These are phyloP conservation scores for Scaptomyza tumidula DNA, from an alignment of 2,888 invertebrate genomes.

Conservation along the genomic window DNA sequence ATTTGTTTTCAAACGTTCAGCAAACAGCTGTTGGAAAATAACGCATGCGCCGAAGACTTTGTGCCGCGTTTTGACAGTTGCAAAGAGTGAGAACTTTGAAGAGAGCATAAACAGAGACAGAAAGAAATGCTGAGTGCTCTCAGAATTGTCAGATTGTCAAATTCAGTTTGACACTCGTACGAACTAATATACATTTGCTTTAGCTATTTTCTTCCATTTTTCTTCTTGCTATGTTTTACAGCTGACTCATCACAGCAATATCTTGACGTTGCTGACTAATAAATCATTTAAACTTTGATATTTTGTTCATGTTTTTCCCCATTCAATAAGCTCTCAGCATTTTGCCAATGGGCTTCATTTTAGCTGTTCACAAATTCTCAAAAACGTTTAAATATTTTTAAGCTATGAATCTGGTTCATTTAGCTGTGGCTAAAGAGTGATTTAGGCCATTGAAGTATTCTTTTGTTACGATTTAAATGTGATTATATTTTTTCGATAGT, in stretches of 20 bases:
- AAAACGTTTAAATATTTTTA: constrained; percentile 12
- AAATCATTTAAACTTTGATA: constrained; percentile 35
- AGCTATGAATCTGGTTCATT: constrained; percentile 25
- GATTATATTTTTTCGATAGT: neutral
- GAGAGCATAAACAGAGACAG: neutral
- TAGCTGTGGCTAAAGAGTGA: neutral
- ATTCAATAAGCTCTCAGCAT: constrained; percentile 28
- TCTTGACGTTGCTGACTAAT: constrained; percentile 28
- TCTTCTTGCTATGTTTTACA: constrained; percentile 25
- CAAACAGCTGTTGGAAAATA: constrained; percentile 48
- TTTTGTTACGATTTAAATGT: neutral
- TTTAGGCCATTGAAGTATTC: neutral
- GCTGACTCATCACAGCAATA: constrained; percentile 57
- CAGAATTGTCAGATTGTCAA: constrained; percentile 31
- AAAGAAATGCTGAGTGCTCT: constrained; percentile 1
- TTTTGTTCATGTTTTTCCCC: constrained; percentile 22
- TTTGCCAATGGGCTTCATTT: constrained; percentile 49
- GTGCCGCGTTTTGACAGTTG: constrained; percentile 42
- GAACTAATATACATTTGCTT: constrained; percentile 24
- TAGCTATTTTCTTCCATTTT: constrained; percentile 25
- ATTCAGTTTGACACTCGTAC: constrained; percentile 44
- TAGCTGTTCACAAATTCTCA: constrained; percentile 44
- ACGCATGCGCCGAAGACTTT: constrained; percentile 57
- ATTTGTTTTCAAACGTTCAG: constrained; percentile 58
- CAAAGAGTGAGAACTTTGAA: constrained; percentile 13